phyloP scores from a whole-genome alignment of 2,797 vertebrate species.

The Sorex maritimensis region DNA sequence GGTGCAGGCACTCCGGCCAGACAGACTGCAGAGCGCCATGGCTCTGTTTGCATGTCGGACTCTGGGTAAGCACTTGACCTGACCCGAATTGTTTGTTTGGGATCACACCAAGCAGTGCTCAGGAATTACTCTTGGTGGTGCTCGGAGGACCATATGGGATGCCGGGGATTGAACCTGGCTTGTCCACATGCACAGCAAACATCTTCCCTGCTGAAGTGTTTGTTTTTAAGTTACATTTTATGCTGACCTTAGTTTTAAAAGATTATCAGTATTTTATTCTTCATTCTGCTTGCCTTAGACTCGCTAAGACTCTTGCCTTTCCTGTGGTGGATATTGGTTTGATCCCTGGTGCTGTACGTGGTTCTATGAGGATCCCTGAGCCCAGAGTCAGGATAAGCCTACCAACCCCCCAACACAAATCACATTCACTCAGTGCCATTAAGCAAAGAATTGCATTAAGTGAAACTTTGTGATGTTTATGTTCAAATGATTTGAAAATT shows the following conservation, averaged over 20 bases:
- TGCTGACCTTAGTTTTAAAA: constrained; percentile 10
- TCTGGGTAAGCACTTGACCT: constrained; percentile 92
- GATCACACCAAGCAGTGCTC: too few species aligned
- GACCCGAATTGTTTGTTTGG: not conserved
- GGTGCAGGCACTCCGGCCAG: constrained; percentile 96
- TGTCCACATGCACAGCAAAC: too few species aligned
- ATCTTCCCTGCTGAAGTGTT: too few species aligned
- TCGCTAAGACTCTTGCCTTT: too few species aligned
- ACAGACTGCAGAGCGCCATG: constrained; percentile 97
- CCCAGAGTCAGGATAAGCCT: too few species aligned
- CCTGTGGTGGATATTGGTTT: too few species aligned
- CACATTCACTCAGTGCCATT: not conserved
- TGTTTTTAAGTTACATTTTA: not conserved
- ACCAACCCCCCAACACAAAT: too few species aligned
- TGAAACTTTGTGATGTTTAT: constrained; percentile 19
- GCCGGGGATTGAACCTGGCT: too few species aligned
- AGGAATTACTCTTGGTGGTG: too few species aligned
- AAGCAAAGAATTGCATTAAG: not conserved
- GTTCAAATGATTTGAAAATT: constrained; percentile 61
- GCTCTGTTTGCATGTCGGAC: constrained; percentile 94
- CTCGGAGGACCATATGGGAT: too few species aligned
- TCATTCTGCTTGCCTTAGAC: not conserved
- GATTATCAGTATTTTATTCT: not conserved
- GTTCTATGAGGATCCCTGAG: too few species aligned
- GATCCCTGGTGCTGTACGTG: too few species aligned